Evolutionary conservation across 2,113 vertebrate species (phyloP).

Genomic region (Vombatus ursinus): DNA sequence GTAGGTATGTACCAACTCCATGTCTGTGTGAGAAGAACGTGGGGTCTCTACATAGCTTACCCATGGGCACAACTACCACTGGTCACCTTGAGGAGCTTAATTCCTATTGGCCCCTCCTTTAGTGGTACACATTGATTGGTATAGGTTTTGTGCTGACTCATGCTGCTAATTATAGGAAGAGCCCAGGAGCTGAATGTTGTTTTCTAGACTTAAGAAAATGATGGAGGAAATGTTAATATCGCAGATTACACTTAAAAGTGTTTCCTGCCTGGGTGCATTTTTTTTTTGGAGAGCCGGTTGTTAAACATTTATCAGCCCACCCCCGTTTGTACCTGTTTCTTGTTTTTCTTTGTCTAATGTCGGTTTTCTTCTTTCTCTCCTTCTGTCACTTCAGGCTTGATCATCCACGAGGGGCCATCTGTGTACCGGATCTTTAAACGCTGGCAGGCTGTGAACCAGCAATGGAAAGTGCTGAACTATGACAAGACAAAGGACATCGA

Average conservation of each 20-base stretch:
- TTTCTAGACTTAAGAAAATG: background rate
- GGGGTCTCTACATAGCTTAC: background rate
- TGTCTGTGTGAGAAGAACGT: background rate
- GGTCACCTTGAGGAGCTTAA: too few relatives aligned
- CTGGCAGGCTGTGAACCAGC: conserved; percentile 99
- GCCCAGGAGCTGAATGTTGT: background rate
- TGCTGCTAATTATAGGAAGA: background rate
- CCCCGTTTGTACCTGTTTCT: background rate
- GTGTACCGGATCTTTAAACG: conserved; percentile 99
- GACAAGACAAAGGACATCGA: conserved; percentile 95
- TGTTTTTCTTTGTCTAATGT: conserved; percentile 42
- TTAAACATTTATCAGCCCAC: background rate
- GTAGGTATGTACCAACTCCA: background rate
- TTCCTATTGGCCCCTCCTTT: too few relatives aligned
- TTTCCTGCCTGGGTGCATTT: background rate
- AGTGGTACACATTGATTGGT: too few relatives aligned
- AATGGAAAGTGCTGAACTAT: conserved; percentile 99
- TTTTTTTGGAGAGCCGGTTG: background rate
- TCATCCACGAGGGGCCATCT: conserved; percentile 97
- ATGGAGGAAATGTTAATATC: background rate
- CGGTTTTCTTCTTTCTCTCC: conserved; percentile 42
- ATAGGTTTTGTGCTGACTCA: background rate
- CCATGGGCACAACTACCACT: too few relatives aligned
- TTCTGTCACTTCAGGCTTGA: conserved; percentile 88
- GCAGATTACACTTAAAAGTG: background rate